Percentiles rank a stretch among this genome's conserved stretches.
These are phyloP conservation scores for Sandelia bainsii DNA, from an alignment of 2,797 vertebrate species.

Conservation along the genomic window DNA sequence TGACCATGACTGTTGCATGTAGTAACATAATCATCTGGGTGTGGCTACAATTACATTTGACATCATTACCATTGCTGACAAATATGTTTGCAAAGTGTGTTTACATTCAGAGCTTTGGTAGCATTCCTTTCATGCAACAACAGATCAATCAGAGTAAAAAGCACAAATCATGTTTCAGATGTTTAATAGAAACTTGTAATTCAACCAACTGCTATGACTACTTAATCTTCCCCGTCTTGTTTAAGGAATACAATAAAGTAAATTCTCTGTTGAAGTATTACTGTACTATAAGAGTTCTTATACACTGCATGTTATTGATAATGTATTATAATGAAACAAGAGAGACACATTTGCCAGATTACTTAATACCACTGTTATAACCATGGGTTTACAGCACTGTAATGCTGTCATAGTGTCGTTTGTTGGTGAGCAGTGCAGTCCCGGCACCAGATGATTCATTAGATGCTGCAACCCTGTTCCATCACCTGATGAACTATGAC, in stretches of 20 bases:
- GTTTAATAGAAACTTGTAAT: background rate
- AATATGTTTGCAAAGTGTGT: background rate
- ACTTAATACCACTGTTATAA: conserved; percentile 7
- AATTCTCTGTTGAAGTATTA: background rate
- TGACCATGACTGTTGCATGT: background rate
- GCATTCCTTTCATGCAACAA: background rate
- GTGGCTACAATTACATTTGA: conserved; percentile 20
- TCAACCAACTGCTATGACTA: background rate
- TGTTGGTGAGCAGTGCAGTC: conserved; percentile 16
- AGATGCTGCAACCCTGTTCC: conserved; percentile 14
- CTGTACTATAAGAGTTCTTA: background rate
- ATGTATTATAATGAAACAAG: conserved; percentile 9
- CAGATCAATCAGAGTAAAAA: background rate
- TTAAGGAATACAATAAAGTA: too few species aligned
- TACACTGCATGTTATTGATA: background rate
- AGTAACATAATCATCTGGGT: background rate
- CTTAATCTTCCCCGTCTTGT: background rate
- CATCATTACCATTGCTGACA: conserved; percentile 11
- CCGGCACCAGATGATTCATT: conserved; percentile 37
- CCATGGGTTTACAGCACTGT: conserved; percentile 10
- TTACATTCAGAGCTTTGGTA: too few species aligned
- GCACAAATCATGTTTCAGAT: background rate
- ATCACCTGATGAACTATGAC: conserved; percentile 36
- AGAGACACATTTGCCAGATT: conserved; percentile 4
- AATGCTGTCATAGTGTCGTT: conserved; percentile 18